phyloP scores from a whole-genome alignment of 2,113 vertebrate genomes.

The Pogona vitticeps region DNA sequence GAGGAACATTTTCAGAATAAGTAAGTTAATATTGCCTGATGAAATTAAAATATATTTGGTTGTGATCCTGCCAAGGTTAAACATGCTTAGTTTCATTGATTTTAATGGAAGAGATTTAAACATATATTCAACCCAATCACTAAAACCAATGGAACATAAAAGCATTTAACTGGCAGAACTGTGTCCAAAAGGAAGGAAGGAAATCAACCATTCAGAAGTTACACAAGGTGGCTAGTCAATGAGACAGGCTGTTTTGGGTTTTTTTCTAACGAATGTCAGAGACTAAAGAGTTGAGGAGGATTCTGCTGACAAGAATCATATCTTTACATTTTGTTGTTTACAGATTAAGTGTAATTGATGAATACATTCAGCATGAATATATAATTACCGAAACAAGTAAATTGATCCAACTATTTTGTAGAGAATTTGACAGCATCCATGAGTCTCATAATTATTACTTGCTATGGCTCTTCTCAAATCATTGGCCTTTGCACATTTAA shows the following conservation, averaged over 20 bases:
- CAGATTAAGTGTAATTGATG: conserved; percentile 19
- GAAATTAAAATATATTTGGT: conserved; percentile 4
- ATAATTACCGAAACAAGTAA: not conserved
- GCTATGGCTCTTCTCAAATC: conserved; percentile 17
- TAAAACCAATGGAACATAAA: not conserved
- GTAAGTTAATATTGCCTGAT: conserved; percentile 12
- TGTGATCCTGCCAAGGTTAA: not conserved
- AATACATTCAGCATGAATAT: conserved; percentile 12
- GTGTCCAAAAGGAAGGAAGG: not conserved
- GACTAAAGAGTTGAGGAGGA: no score
- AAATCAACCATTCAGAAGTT: not conserved
- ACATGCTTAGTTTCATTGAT: not conserved
- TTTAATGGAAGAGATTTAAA: not conserved
- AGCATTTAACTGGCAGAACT: not conserved
- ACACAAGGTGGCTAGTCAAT: not conserved
- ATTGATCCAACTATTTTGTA: conserved; percentile 7
- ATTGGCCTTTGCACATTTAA: not conserved
- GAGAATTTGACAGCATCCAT: not conserved
- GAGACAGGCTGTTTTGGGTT: not conserved
- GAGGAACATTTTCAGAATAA: not conserved
- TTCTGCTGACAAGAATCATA: not conserved
- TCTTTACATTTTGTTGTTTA: not conserved
- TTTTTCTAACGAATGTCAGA: no score
- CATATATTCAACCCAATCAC: not conserved
- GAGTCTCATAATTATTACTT: conserved; percentile 28